Conservation (phyloP, 1,140 invertebrate genomes). For the Lycorma delicatula region DNA sequence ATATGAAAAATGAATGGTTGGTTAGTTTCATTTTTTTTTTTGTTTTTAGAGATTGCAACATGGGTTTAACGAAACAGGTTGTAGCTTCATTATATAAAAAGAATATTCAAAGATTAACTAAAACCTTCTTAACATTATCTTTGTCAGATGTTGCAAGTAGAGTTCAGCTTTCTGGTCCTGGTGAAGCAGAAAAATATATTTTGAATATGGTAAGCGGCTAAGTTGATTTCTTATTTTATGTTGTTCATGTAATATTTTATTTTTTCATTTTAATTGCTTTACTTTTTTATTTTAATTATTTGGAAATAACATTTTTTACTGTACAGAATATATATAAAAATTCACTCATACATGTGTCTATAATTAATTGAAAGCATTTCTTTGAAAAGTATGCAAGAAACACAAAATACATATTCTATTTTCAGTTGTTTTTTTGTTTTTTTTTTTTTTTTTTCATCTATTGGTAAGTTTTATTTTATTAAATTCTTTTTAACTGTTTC, state of each 20-base stretch:
- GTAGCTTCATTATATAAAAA: conserved; percentile 85
- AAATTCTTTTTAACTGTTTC: too few species aligned
- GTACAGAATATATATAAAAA: too few species aligned
- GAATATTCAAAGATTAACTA: conserved; percentile 93
- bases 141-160: conserved; percentile 87
- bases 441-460: too few species aligned
- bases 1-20: background rate
- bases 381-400: too few species aligned
- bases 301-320: too few species aligned
- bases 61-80: conserved; percentile 76
- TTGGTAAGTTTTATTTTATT: too few species aligned
- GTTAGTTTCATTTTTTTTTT: background rate
- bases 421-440: too few species aligned
- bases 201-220: conserved; percentile 79
- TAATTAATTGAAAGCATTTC: too few species aligned
- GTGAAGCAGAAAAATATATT: conserved; percentile 89
- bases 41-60: conserved; percentile 63
- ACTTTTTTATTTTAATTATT: background rate
- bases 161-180: conserved; percentile 71
- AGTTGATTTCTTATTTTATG: background rate
- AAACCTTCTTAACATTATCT: conserved; percentile 93
- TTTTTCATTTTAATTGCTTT: too few species aligned
- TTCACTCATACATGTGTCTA: too few species aligned
- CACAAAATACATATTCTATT: too few species aligned
- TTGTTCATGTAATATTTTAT: background rate